phyloP scores from a whole-genome alignment of 2,113 vertebrate species.

The Hyperoodon ampullatus region DNA sequence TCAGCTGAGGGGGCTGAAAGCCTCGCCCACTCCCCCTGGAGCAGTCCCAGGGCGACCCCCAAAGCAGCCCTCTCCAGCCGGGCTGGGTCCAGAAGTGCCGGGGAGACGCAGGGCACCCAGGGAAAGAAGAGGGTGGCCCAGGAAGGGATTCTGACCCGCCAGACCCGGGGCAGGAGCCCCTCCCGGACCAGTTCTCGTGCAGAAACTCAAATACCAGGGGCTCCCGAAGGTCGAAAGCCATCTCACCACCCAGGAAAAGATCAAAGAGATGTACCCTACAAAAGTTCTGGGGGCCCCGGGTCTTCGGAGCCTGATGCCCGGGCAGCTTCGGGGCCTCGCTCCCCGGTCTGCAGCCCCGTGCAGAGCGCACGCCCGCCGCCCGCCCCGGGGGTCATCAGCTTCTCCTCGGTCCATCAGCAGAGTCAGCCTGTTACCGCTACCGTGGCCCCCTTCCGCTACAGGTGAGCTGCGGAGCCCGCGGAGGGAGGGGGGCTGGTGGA shows the following conservation, averaged over 20 bases:
- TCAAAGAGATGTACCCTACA: slow-evolving; percentile 36
- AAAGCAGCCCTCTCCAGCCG: slow-evolving; percentile 46
- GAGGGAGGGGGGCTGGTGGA: background rate
- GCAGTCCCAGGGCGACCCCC: background rate
- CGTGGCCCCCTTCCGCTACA: slow-evolving; percentile 86
- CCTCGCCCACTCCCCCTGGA: slow-evolving; percentile 33
- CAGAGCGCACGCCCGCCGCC: slow-evolving; percentile 27
- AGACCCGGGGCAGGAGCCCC: slow-evolving; percentile 71
- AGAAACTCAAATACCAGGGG: slow-evolving; percentile 52
- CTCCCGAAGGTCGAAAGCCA: slow-evolving; percentile 48
- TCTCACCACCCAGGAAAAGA: slow-evolving; percentile 59
- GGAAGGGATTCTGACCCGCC: background rate
- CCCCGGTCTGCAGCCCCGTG: background rate
- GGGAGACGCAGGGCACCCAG: background rate
- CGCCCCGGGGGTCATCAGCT: slow-evolving; percentile 73
- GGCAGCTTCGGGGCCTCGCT: background rate
- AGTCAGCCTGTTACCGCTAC: slow-evolving; percentile 84
- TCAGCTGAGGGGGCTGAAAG: background rate
- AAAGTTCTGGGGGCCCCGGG: rapidly evolving
- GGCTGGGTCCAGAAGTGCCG: slow-evolving; percentile 10
- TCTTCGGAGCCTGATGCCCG: background rate
- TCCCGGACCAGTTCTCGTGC: background rate
- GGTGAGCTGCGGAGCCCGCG: slow-evolving; percentile 71
- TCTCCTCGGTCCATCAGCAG: slow-evolving; percentile 72
- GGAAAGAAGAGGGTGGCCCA: slow-evolving; percentile 58